Percentiles rank a stretch among this genome's conserved stretches.
Evolutionary conservation across 2,888 invertebrate species (phyloP).

Genomic region (Philereme vetulata): DNA sequence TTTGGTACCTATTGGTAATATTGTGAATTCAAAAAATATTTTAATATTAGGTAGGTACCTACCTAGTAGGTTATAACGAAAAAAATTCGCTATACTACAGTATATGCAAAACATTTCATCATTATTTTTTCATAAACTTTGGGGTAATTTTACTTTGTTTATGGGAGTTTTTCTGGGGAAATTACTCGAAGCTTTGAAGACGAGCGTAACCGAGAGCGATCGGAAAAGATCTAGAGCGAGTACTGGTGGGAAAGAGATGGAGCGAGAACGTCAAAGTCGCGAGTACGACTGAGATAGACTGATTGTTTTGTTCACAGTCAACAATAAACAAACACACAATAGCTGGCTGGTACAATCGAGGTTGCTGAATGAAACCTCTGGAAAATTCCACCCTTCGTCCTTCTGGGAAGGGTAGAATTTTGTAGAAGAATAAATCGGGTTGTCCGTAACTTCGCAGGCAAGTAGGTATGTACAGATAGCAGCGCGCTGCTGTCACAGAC

Average conservation of each 20-base stretch:
- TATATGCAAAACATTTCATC: too few relatives aligned
- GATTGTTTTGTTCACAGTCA: not conserved
- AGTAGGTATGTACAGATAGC: too few relatives aligned
- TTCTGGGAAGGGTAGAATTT: too few relatives aligned
- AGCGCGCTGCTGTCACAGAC: too few relatives aligned
- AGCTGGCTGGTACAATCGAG: not conserved
- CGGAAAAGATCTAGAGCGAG: not conserved
- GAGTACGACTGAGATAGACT: not conserved
- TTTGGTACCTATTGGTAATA: too few relatives aligned
- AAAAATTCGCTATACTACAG: too few relatives aligned
- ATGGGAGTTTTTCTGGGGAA: not conserved
- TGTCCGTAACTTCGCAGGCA: too few relatives aligned
- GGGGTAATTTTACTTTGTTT: not conserved
- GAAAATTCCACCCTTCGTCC: slow-evolving; percentile 29
- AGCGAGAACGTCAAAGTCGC: not conserved
- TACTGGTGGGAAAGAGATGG: not conserved
- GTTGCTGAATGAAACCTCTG: slow-evolving; percentile 6
- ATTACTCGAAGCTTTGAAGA: not conserved
- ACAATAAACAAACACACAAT: not conserved
- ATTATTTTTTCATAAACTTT: not conserved
- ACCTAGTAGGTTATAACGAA: too few relatives aligned
- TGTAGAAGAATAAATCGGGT: too few relatives aligned
- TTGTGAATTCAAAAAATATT: not conserved
- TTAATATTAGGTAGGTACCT: too few relatives aligned
- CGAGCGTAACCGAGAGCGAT: not conserved